Percentiles rank a stretch among this genome's conserved stretches.
These are phyloP conservation scores for Drosophila gaucha DNA, from an alignment of 2,888 invertebrate genomes.

Conservation along the genomic window DNA sequence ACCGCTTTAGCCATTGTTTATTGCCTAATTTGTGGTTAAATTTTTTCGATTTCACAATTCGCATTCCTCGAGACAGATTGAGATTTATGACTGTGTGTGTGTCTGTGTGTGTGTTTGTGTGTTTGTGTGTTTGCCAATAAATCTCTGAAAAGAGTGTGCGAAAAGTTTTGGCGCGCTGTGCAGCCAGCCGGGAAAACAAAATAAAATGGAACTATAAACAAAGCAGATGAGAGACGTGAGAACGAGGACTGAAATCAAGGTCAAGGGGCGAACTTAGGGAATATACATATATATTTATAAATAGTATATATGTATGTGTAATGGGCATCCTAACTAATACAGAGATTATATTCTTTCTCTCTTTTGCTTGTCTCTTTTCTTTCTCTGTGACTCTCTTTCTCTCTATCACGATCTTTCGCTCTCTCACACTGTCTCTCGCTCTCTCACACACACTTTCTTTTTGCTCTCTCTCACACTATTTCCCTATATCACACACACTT, in stretches of 20 bases:
- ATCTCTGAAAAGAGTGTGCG: conserved; percentile 3
- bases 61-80: conserved; percentile 61
- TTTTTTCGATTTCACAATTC: conserved; percentile 37
- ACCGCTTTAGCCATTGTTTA: conserved; percentile 75
- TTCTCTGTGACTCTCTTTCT: too few species aligned
- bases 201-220: not conserved
- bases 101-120: not conserved
- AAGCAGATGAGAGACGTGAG: conserved; percentile 6
- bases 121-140: conserved; percentile 7
- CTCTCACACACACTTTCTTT: too few species aligned
- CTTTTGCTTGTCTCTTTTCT: too few species aligned
- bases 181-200: conserved; percentile 4
- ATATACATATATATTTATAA: not conserved
- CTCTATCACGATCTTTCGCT: too few species aligned
- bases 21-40: conserved; percentile 73
- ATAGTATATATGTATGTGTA: not conserved
- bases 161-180: conserved; percentile 5
- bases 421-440: too few species aligned
- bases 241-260: not conserved
- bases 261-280: not conserved
- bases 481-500: too few species aligned
- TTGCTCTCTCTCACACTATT: too few species aligned
- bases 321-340: not conserved
- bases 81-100: conserved; percentile 49
- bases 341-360: too few species aligned